Percentiles rank a stretch among this genome's conserved stretches.
These are phyloP conservation scores for Pterophyllum scalare DNA, from an alignment of 2,113 vertebrate genomes.

Conservation along the genomic window DNA sequence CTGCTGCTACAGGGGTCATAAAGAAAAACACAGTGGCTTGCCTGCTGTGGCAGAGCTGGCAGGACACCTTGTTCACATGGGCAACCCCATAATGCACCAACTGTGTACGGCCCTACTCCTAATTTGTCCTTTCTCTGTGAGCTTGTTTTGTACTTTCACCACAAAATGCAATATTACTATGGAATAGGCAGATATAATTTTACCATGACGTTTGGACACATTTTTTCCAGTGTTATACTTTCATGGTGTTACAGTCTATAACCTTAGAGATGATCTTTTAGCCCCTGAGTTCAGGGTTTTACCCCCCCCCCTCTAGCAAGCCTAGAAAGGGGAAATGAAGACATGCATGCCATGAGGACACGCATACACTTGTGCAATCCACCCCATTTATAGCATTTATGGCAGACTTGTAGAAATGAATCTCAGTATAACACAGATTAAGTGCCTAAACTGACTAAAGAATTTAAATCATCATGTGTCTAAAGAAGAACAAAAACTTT, in stretches of 20 bases:
- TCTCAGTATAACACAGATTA: neutral
- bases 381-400: neutral
- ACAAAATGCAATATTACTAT: neutral
- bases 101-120: neutral
- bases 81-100: neutral
- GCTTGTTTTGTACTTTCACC: constrained; percentile 5
- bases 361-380: neutral
- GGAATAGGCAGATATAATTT: neutral
- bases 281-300: neutral
- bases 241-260: neutral
- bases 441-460: neutral
- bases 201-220: neutral
- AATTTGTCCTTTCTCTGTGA: neutral
- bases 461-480: neutral
- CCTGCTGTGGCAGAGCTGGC: constrained; percentile 19
- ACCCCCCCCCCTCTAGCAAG: neutral
- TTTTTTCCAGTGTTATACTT: neutral
- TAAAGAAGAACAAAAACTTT: neutral
- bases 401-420: neutral
- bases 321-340: neutral
- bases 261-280: neutral
- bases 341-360: neutral
- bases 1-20: constrained; percentile 2
- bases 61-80: constrained; percentile 31
- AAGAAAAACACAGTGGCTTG: neutral